Base-by-base conservation (phyloP, 2,888 invertebrate species). In the Liodrosophila aerea region DNA sequence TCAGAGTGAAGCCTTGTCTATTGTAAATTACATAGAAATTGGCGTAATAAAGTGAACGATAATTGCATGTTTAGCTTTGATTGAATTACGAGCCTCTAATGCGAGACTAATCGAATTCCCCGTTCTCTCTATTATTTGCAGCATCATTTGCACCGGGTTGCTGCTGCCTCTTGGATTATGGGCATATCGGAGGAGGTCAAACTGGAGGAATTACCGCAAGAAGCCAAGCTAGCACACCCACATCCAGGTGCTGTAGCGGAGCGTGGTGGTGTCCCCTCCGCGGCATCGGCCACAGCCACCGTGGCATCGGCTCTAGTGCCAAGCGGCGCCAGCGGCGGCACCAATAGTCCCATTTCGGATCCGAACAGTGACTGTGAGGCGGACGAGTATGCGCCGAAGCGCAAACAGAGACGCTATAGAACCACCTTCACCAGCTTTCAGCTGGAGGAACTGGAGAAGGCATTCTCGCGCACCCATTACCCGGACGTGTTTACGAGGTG, bases 401-500 rank as follows among this genome's bases (percentile, higher is more conserved):
- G 97, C 71, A 97, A 97, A 88, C 97, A 97, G 88, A 92, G 97
- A 7, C 91, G 97, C 40, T 97, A 97, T 89, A 92, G 97, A 70
- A 97, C 97, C n/a, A 97, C 97, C 27, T 97, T 97, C 90, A 97
- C 97, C 40, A 96, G 96, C 87, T 97, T 96, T 87, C 97, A 98
- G 90, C 92, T 98, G 73, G 98, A 98, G 89, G 98, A 98, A 89
- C 90, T 98, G 81, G 98, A 98, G 91, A 98, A 98, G 88, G 98
- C 98, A 0, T 98, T 98, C 91, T 95, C 98, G 1, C 94, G 98
- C 88, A 98, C 98, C 9, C 98, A 98, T 90, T 98, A 98, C 89
- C 98, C 98, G 30, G 98, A 98, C 90, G 98, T 98, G 1, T 98
- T 98, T 91, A 98, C 98, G 37, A 95, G 97, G 97, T 96, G 87